Percentiles rank a stretch among this genome's conserved stretches.
Conservation (phyloP, 2,797 vertebrate species). For the Anisognathus igniventris region DNA sequence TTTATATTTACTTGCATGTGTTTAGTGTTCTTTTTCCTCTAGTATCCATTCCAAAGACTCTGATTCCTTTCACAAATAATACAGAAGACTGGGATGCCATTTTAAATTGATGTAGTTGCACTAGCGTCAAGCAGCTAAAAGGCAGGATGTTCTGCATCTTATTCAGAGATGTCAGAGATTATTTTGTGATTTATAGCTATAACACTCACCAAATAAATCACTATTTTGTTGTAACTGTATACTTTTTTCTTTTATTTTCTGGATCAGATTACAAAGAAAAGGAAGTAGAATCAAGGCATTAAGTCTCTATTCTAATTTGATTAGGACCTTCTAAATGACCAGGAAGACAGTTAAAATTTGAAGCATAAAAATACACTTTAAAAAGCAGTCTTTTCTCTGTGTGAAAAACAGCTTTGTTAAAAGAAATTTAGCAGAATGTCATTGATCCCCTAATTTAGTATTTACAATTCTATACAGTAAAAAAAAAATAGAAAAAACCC, state of each 20-base stretch:
- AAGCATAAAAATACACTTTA: neutral
- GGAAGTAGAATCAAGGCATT: neutral
- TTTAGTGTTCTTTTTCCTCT: neutral
- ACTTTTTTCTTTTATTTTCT: accelerated
- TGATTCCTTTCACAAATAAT: neutral
- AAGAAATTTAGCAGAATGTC: neutral
- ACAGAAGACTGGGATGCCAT: neutral
- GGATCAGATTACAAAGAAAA: neutral
- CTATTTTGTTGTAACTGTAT: neutral
- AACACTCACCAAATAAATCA: neutral
- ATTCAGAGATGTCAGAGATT: neutral
- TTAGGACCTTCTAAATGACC: neutral
- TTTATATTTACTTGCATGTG: neutral
- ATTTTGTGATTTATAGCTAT: neutral
- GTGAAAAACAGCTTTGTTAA: neutral
- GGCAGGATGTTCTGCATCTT: neutral
- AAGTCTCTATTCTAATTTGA: neutral
- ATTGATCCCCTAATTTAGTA: neutral
- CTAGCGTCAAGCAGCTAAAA: neutral
- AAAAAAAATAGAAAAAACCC: accelerated
- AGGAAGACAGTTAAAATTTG: neutral
- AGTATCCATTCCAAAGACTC: neutral
- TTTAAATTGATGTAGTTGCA: neutral
- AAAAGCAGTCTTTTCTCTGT: neutral
- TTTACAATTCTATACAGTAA: neutral